Evolutionary conservation across 30 jellyfish, hydroid and myxozoan genomes (phyloP), one percentile per base, ranked within the genome.

Genomic region (Aurelia coerulea): DNA sequence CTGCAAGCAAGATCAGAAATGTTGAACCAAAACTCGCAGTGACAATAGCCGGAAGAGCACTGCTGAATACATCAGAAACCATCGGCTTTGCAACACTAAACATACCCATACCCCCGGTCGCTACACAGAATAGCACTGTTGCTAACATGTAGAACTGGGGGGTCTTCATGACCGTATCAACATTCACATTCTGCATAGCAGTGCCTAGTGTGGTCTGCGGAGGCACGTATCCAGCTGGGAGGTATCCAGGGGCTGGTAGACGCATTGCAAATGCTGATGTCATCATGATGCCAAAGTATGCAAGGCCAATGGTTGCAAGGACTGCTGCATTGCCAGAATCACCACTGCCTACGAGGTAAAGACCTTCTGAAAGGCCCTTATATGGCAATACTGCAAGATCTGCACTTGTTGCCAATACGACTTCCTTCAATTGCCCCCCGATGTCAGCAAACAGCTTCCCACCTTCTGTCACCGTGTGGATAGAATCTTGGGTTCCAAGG

Each of bases 101-200:
- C 93, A 84, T 84, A 2, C 93, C 93, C 88, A 84, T 73, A 29
- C 93, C 93, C 42, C 93, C 93, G 34, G 93, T 84, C 14, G 93
- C 93, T 62, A 84, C 93, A 54, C 93, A 84, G 76, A 84, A 84
- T 13, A 84, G 76, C 35, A 84, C 93, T 0, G 93, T 54, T n/a
- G 93, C 93, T 60, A 84, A 35, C 78, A 84, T 29, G 76, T 84
- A 84, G 56, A 84, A 84, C 83, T 84, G 93, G 49, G 93, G 93
- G 4, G 93, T 84, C 76, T 84, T 84, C 93, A 84, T 84, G 39
- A 84, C 93, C 1, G 76, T 84, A 53, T 84, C 93, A 73, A 84
- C 93, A 17, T 39, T 23, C 56, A 84, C 93, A 32, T 84, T 84
- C 35, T 73, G 79, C 83, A 79, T 4, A 5, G 32, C 89, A 14